phyloP scores from a whole-genome alignment of 2,888 invertebrate genomes.

The Sturmia bella region DNA sequence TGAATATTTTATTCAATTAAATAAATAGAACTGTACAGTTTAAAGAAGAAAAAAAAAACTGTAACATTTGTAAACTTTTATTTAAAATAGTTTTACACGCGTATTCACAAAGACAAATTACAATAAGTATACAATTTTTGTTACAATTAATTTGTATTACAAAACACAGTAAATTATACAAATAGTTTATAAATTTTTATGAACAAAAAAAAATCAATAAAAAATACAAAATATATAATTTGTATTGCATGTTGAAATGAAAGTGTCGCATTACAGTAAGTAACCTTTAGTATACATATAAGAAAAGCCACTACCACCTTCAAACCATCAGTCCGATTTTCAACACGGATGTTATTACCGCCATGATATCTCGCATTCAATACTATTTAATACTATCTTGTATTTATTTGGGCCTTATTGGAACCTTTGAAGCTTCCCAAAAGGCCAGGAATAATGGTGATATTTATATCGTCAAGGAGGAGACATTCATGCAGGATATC shows the following conservation, averaged over 20 bases:
- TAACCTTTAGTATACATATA: neutral
- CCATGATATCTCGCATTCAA: slow-evolving; percentile 34
- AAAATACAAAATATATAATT: slow-evolving; percentile 37
- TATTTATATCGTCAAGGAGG: slow-evolving; percentile 72
- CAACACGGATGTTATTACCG: neutral
- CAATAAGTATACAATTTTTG: slow-evolving; percentile 20
- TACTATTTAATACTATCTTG: neutral
- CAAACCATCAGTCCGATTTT: neutral
- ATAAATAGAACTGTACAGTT: too few species aligned
- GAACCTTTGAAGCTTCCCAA: slow-evolving; percentile 12
- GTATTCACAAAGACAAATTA: slow-evolving; percentile 12
- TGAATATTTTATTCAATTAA: too few species aligned
- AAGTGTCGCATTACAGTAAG: slow-evolving; percentile 6
- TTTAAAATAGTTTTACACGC: slow-evolving; percentile 11
- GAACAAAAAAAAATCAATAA: slow-evolving; percentile 30
- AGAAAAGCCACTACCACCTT: neutral
- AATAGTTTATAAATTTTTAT: slow-evolving; percentile 25
- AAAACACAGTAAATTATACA: slow-evolving; percentile 39
- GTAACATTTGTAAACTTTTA: slow-evolving; percentile 52
- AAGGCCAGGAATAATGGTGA: slow-evolving; percentile 77
- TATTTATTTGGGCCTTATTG: neutral
- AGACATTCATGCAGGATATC: slow-evolving; percentile 72
- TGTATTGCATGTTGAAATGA: slow-evolving; percentile 28
- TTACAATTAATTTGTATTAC: slow-evolving; percentile 13
- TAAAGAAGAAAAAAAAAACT: slow-evolving; percentile 21